phyloP scores from a whole-genome alignment of 2,113 vertebrate species.

The Tragelaphus scriptus region DNA sequence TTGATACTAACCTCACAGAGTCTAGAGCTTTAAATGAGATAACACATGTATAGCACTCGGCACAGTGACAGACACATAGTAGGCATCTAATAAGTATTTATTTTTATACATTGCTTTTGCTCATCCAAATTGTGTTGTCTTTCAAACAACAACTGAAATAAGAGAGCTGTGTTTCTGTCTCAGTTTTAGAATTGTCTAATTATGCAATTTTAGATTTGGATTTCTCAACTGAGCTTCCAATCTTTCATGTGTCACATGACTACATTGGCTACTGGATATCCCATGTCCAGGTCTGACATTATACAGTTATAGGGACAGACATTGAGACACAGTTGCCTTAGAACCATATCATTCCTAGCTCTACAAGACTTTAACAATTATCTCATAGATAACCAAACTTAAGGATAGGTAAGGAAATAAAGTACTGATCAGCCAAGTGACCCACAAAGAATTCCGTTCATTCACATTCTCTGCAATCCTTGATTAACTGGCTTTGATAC shows the following conservation, averaged over 20 bases:
- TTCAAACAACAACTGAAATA: neutral
- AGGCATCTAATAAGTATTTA: neutral
- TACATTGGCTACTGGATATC: neutral
- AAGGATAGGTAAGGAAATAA: neutral
- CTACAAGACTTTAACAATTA: neutral
- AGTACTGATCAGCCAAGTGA: neutral
- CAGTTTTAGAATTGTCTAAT: neutral
- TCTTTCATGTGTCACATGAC: neutral
- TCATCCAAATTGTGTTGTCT: neutral
- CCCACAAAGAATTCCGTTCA: neutral
- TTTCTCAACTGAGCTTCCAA: constrained; percentile 8
- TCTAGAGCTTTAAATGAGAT: neutral
- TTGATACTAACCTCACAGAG: neutral
- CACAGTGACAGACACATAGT: neutral
- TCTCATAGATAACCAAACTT: neutral
- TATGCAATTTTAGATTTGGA: neutral
- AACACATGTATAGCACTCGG: neutral
- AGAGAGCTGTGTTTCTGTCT: neutral
- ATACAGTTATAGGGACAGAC: neutral
- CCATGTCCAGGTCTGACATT: neutral
- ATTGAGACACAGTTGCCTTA: neutral
- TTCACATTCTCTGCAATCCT: neutral
- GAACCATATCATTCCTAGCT: neutral
- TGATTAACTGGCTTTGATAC: neutral
- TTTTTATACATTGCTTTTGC: neutral